Evolutionary conservation across 2,113 vertebrate genomes (phyloP).

Genomic region (Tachuris rubrigastra): DNA sequence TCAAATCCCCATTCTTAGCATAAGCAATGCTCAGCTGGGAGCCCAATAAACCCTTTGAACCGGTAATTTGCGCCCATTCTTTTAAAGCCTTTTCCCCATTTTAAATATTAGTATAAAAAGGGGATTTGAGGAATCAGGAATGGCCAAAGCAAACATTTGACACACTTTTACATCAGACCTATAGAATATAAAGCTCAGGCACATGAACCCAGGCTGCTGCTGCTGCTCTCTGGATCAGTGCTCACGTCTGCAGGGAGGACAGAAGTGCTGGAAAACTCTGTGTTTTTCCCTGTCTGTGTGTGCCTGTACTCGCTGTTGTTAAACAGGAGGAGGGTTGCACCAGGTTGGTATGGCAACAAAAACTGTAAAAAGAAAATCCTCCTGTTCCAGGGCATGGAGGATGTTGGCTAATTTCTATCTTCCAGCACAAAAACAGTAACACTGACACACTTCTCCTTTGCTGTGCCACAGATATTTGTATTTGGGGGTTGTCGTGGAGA

Average conservation of each 20-base stretch:
- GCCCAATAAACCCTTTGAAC: conserved; percentile 64
- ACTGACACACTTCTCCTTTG: background rate
- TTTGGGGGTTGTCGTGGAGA: conserved; percentile 29
- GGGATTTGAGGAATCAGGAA: conserved; percentile 65
- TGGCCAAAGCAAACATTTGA: conserved; percentile 76
- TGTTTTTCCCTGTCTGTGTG: conserved; percentile 22
- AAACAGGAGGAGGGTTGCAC: background rate
- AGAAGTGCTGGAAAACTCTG: conserved; percentile 35
- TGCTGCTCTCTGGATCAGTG: background rate
- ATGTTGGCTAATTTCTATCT: background rate
- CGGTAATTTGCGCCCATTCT: conserved; percentile 70
- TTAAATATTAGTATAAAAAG: conserved; percentile 76
- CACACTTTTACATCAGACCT: conserved; percentile 65
- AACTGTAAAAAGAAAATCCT: background rate
- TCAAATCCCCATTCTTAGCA: conserved; percentile 13
- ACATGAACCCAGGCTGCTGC: background rate
- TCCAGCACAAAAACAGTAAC: background rate
- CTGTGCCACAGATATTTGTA: background rate
- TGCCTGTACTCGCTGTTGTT: rapidly evolving
- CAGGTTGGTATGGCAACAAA: background rate
- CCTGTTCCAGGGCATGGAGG: background rate
- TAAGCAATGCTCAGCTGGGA: conserved; percentile 27
- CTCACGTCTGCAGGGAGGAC: conserved; percentile 38
- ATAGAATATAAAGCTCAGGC: conserved; percentile 46
- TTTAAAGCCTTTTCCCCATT: conserved; percentile 74